Percentiles rank a stretch among this genome's conserved stretches.
Evolutionary conservation across 2,113 vertebrate genomes (phyloP).

Genomic region (Synodontis membranacea): DNA sequence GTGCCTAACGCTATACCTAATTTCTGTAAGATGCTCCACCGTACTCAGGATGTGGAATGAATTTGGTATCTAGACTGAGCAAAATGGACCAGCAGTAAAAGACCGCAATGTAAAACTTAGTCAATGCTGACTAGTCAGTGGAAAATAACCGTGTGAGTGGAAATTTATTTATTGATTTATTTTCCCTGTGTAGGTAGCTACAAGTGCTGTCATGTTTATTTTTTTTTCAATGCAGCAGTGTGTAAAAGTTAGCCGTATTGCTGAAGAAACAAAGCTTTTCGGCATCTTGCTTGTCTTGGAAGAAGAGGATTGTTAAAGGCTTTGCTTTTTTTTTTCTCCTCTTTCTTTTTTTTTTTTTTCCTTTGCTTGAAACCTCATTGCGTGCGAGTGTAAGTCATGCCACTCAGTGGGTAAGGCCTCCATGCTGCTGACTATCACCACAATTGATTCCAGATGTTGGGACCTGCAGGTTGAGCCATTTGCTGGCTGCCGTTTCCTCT

Average conservation of each 20-base stretch:
- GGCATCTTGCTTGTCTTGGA: background rate
- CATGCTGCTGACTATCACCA: slow-evolving; percentile 41
- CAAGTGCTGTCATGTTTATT: background rate
- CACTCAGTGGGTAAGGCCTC: slow-evolving; percentile 40
- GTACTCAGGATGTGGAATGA: background rate
- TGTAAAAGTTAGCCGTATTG: background rate
- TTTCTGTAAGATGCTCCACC: background rate
- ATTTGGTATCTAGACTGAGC: background rate
- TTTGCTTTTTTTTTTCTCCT: background rate
- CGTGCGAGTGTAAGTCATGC: slow-evolving; percentile 43
- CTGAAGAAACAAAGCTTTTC: background rate
- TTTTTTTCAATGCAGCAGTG: background rate
- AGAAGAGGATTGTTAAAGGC: background rate
- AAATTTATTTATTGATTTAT: background rate
- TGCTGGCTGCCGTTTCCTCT: slow-evolving; percentile 42
- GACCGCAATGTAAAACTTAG: background rate
- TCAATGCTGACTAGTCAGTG: background rate
- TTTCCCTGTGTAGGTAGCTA: background rate
- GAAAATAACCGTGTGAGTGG: background rate
- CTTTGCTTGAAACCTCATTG: slow-evolving; percentile 29
- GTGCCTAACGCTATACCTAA: background rate
- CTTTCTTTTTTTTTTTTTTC: no score
- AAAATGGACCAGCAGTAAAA: background rate
- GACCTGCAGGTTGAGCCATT: slow-evolving; percentile 37
- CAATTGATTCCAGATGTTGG: slow-evolving; percentile 55